Conservation (phyloP, 1,140 invertebrate genomes). For the Drosophila pandora region DNA sequence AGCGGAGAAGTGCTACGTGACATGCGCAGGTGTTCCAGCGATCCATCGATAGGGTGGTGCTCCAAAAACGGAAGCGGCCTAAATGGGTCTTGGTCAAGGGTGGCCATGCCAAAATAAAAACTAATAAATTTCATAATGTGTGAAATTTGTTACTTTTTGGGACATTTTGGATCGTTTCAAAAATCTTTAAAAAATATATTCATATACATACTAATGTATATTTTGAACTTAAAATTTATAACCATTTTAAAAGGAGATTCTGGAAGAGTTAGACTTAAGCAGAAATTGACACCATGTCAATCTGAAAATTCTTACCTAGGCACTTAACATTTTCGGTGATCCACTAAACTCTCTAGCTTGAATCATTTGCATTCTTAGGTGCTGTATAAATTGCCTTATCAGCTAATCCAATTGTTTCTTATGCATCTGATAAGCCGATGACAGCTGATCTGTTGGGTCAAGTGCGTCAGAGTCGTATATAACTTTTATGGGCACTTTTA, state of each 20-base stretch:
- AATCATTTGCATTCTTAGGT: constrained; percentile 1
- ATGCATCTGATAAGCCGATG: constrained; percentile 52
- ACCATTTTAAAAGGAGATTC: too few relatives aligned
- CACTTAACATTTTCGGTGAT: neutral
- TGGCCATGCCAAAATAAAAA: constrained; percentile 23
- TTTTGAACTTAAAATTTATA: too few relatives aligned
- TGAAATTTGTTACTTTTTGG: too few relatives aligned
- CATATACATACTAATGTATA: too few relatives aligned
- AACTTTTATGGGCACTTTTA: constrained; percentile 69
- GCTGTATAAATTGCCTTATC: neutral
- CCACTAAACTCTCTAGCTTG: neutral
- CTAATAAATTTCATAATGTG: neutral
- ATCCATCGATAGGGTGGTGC: constrained; percentile 29
- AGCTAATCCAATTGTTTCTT: neutral
- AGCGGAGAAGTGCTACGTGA: constrained; percentile 60
- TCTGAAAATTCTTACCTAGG: too few relatives aligned
- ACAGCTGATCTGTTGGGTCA: constrained; percentile 68
- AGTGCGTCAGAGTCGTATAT: constrained; percentile 59
- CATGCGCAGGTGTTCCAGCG: constrained; percentile 66
- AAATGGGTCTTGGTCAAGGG: constrained; percentile 72
- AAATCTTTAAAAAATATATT: too few relatives aligned
- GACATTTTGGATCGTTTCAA: too few relatives aligned
- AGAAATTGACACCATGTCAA: too few relatives aligned
- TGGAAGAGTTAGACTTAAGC: too few relatives aligned
- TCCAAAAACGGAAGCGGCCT: constrained; percentile 44